Evolutionary conservation across 1,140 invertebrate species (phyloP).

Genomic region (Drosophila hydei): DNA sequence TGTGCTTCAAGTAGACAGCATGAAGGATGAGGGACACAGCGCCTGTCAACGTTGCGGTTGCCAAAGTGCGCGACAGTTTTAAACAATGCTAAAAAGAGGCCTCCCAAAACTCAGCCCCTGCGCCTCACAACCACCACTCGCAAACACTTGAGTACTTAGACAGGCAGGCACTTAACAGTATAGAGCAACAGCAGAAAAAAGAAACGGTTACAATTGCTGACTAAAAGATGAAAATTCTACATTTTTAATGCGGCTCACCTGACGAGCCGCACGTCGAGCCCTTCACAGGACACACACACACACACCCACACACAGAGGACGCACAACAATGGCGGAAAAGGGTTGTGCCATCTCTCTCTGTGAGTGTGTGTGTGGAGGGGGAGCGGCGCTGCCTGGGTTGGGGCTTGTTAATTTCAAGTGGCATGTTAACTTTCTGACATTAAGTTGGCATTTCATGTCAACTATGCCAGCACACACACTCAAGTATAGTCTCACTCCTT

Average conservation of each 20-base stretch:
- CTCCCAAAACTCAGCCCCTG: not conserved
- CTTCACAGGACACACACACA: constrained; percentile 56
- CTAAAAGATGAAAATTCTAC: constrained; percentile 82
- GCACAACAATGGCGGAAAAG: constrained; percentile 70
- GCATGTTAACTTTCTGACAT: constrained; percentile 83
- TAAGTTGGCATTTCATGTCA: constrained; percentile 83
- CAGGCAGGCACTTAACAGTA: constrained; percentile 68
- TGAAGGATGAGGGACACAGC: not conserved
- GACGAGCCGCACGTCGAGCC: constrained; percentile 69
- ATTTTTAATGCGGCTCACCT: constrained; percentile 81
- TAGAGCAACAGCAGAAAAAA: constrained; percentile 5
- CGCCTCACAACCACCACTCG: not conserved
- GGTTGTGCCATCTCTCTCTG: constrained; percentile 32
- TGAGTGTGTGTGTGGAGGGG: not conserved
- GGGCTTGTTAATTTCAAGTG: constrained; percentile 82
- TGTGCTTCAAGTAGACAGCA: constrained; percentile 6
- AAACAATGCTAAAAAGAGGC: constrained; percentile 45
- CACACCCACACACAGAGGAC: constrained; percentile 35
- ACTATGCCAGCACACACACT: constrained; percentile 72
- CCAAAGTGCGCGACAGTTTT: constrained; percentile 70
- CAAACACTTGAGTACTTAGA: constrained; percentile 71
- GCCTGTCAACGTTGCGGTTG: constrained; percentile 38
- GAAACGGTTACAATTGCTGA: constrained; percentile 77
- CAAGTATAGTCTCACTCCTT: constrained; percentile 26
- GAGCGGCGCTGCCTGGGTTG: constrained; percentile 3